phyloP scores from a whole-genome alignment of 1,140 invertebrate genomes.

The Microplitis demolitor region DNA sequence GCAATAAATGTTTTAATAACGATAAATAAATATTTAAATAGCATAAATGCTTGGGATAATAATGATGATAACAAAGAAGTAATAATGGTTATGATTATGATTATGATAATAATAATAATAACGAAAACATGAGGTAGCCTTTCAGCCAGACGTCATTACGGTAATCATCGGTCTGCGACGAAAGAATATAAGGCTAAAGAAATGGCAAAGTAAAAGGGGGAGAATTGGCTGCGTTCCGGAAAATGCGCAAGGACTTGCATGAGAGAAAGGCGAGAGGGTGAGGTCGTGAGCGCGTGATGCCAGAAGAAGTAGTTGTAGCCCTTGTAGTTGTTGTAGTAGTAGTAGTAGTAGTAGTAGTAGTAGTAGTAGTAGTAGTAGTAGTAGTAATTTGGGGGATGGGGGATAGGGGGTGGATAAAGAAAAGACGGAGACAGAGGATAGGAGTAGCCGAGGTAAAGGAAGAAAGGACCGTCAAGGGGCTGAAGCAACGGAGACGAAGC shows the following conservation, averaged over 20 bases:
- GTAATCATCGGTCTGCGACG: not conserved
- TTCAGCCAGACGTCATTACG: not conserved
- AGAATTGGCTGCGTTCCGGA: constrained; percentile 12
- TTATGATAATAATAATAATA: not conserved
- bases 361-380: not conserved
- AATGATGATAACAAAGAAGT: not conserved
- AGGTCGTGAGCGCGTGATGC: constrained; percentile 7
- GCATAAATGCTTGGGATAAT: too few relatives aligned
- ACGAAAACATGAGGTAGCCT: not conserved
- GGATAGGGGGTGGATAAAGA: constrained; percentile 8
- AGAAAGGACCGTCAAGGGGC: not conserved
- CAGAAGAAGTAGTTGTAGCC: constrained; percentile 1
- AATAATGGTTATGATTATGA: not conserved
- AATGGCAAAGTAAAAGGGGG: not conserved
- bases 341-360: not conserved
- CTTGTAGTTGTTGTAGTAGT: not conserved
- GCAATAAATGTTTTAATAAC: too few relatives aligned
- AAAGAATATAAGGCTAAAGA: not conserved
- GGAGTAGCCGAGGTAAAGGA: constrained; percentile 1
- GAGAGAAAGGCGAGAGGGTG: constrained; percentile 5
- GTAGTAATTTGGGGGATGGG: not conserved
- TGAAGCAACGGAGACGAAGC: too few relatives aligned
- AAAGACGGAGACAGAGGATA: constrained; percentile 7
- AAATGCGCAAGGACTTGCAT: constrained; percentile 21
- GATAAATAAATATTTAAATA: too few relatives aligned